Base-by-base conservation (phyloP, 2,888 invertebrate species). In the Troides oblongomaculatus region DNA sequence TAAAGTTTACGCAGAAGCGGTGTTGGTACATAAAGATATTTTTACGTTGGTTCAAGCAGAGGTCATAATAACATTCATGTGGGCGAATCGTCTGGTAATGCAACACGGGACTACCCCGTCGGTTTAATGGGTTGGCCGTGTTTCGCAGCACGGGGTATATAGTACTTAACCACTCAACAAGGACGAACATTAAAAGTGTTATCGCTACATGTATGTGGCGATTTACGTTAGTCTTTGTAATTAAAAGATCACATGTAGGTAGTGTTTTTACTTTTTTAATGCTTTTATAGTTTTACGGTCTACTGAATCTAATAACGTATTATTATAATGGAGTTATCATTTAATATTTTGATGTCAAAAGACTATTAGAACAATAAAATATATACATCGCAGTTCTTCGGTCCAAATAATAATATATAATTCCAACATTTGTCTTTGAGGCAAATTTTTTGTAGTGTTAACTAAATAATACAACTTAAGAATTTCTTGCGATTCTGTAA, bases 101-200 rank as follows among this genome's bases (percentile, higher is more conserved):
- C 82, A 82, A 86, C 86, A 87, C 73, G 79, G 79, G 70, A 78
- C 81, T 68, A 57, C 68, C 69, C 84, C 82, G 83, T 81, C 67
- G 81, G 78, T 81, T 75, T 90, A 90, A 90, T 74, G 76, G 80
- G 74, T 74, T 85, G 74, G 74, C 74, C 84, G 69, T 92, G 92
- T 92, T 78, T 82, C 86, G 59, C 91, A 78, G 83, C 86, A 76
- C 77, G 92, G 77, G 82, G 83, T 78, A 81, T 79, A 85, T 82
- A 77, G 88, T 84, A 83, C 87, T 84, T 78, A 82, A 80, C 82
- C 89, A 89, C 90, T 89, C 87, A 84, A 84, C 83, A 77, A 77
- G 81, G 81, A 82, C 81, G 79, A 82, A 78, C 82, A 82, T 81
- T 81, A 81, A 78, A 81, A 82, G 78, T 82, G 80, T 83, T 82